phyloP scores from a whole-genome alignment of 2,797 vertebrate genomes.

The Lacerta viridis region DNA sequence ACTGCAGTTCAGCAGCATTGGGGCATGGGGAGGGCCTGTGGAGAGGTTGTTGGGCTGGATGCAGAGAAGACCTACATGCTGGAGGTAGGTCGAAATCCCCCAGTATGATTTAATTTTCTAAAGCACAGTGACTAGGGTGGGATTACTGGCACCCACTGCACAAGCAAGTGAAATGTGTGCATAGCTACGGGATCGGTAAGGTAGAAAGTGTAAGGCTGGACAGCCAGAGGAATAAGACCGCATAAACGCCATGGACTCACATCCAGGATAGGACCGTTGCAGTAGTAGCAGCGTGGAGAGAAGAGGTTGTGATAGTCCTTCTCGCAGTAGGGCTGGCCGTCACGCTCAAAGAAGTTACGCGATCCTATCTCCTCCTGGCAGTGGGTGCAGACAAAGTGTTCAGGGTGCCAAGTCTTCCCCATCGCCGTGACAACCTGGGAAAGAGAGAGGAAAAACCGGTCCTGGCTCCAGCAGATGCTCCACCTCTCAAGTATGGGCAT shows the following conservation, averaged over 20 bases:
- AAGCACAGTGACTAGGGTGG: too few species aligned
- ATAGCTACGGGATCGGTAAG: conserved; percentile 4
- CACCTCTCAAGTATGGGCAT: conserved; percentile 32
- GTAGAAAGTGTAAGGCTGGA: background rate
- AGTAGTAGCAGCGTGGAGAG: conserved; percentile 95
- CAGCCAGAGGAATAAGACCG: background rate
- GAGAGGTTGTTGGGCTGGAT: too few species aligned
- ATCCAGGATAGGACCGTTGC: conserved; percentile 92
- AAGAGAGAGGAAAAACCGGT: background rate
- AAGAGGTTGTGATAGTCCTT: conserved; percentile 95
- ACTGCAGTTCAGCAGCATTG: too few species aligned
- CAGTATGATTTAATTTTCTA: too few species aligned
- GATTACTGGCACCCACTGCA: background rate
- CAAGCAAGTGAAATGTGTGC: background rate
- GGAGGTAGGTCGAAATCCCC: too few species aligned
- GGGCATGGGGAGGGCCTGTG: too few species aligned
- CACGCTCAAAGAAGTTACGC: conserved; percentile 95
- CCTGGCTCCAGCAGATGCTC: conserved; percentile 51
- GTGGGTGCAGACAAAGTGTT: conserved; percentile 97
- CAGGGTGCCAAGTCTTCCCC: conserved; percentile 96
- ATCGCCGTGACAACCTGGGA: conserved; percentile 95
- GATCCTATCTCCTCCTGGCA: conserved; percentile 98
- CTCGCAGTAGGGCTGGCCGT: conserved; percentile 95
- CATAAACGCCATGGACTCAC: conserved; percentile 78
- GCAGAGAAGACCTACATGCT: too few species aligned